These are phyloP conservation scores for Sebastes reedi DNA, from an alignment of 2,797 vertebrate genomes.

Conservation along the genomic window DNA sequence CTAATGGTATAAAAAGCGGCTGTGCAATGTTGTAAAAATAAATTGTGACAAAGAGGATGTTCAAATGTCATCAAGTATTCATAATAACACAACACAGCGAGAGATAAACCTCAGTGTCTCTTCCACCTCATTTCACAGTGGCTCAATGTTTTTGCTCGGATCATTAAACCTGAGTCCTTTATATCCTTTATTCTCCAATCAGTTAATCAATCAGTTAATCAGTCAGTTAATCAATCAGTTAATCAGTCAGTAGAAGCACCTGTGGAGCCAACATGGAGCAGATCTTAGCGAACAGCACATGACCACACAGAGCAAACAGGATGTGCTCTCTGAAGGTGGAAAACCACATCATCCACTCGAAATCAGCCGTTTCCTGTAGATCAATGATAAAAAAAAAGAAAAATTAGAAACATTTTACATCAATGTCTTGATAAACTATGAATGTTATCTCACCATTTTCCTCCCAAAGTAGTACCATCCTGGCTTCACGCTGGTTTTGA, in stretches of 20 bases:
- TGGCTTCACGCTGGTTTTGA: constrained; percentile 86
- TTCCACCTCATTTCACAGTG: background rate
- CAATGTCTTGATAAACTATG: background rate
- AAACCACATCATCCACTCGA: constrained; percentile 99
- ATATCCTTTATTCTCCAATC: background rate
- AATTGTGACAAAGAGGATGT: constrained; percentile 26
- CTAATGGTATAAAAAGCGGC: constrained; percentile 38
- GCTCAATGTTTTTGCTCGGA: background rate
- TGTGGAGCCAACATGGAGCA: constrained; percentile 91
- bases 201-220: background rate
- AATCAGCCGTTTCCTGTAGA: constrained; percentile 90
- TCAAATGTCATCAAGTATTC: constrained; percentile 20
- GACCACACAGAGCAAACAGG: constrained; percentile 92
- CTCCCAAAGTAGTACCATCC: constrained; percentile 96
- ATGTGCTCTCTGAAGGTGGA: constrained; percentile 92
- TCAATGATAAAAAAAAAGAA: background rate
- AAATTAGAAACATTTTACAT: background rate
- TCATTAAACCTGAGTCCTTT: background rate
- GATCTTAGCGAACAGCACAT: constrained; percentile 94
- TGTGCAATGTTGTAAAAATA: constrained; percentile 35
- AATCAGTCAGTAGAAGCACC: constrained; percentile 77
- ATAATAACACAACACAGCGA: background rate
- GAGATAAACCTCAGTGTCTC: background rate
- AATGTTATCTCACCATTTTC: constrained; percentile 90
- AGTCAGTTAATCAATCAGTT: background rate